Base-by-base conservation (phyloP, 2,888 invertebrate species). In the Tipula confusa region DNA sequence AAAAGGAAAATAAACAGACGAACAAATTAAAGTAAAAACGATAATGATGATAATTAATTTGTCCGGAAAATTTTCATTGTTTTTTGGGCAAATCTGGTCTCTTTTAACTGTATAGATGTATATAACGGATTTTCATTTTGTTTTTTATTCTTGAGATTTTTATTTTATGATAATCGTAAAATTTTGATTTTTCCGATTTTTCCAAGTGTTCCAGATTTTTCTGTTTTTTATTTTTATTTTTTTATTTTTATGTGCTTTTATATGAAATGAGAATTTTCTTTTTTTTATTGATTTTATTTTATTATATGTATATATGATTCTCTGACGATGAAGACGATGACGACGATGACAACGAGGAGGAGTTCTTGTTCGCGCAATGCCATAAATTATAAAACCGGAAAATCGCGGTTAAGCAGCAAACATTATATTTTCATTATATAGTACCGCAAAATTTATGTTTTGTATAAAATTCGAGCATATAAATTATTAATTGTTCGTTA, bases 1-100 rank as follows among this genome's bases (percentile, higher is more conserved):
- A 80, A n/a, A n/a, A 29, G 9, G 29, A 29, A 29, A 80, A 80
- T 80, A 80, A 80, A 29, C 29, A 80, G 29, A 80, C 29, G 31
- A 80, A 80, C 15, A 80, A 80, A 80, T 29, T 80, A 31, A 31
- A 64, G 64, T 18, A 24, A 64, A 31, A 31, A 80, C 29, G 80
- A 80, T 80, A 31, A 80, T 80, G 80, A 80, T 29, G 80, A 80
- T 80, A 80, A 80, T 80, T 80, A 80, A 80, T 80, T 80, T 80
- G 80, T 80, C 80, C 80, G 80, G 80, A 31, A 80, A 80, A 80
- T 79, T 79, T 79, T 79, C 28, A 28, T 79, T 79, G 9, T 31
- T n/a, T 80, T 80, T 80, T 80, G 11, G 64, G 64, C 64, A 80
- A 29, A 80, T 80, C 29, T 80, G 31, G 29, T 4, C 31, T 80